A percentile compares a stretch with the other conserved stretches of the same genome.
phyloP scores from a whole-genome alignment of 2,888 invertebrate species.

The Agrochola macilenta region DNA sequence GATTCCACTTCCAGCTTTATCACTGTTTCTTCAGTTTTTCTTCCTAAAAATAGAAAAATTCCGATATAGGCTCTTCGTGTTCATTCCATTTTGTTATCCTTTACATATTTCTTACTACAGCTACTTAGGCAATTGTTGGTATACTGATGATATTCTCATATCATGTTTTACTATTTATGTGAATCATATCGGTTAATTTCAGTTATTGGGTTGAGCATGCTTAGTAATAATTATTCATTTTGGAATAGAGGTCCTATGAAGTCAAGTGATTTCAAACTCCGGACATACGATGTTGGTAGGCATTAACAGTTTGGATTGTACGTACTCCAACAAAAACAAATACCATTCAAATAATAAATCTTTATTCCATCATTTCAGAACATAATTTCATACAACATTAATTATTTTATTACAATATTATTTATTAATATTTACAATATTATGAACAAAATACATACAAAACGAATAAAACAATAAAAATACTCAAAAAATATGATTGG shows the following conservation, averaged over 20 bases:
- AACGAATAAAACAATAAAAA: neutral
- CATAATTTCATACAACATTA: neutral
- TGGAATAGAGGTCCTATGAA: neutral
- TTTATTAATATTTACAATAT: constrained; percentile 7
- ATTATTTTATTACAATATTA: neutral
- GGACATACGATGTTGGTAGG: neutral
- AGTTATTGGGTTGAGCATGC: constrained; percentile 1
- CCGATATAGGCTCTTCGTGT: constrained; percentile 80
- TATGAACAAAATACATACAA: neutral
- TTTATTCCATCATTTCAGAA: constrained; percentile 28
- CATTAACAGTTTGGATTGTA: neutral
- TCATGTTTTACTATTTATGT: neutral
- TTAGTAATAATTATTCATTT: neutral
- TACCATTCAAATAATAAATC: constrained; percentile 1
- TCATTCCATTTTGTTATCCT: constrained; percentile 61
- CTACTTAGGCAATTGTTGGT: constrained; percentile 18
- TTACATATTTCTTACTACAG: constrained; percentile 48
- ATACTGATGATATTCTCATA: constrained; percentile 13
- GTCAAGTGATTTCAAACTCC: neutral
- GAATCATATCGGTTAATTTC: neutral
- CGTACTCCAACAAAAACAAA: constrained; percentile 11
- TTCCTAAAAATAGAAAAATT: constrained; percentile 90
- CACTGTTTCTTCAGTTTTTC: constrained; percentile 79
- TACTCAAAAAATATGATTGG: neutral
- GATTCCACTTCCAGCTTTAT: constrained; percentile 79